Percentiles rank a stretch among this genome's conserved stretches.
phyloP scores from a whole-genome alignment of 2,888 invertebrate species.

The Dryococelus australis region DNA sequence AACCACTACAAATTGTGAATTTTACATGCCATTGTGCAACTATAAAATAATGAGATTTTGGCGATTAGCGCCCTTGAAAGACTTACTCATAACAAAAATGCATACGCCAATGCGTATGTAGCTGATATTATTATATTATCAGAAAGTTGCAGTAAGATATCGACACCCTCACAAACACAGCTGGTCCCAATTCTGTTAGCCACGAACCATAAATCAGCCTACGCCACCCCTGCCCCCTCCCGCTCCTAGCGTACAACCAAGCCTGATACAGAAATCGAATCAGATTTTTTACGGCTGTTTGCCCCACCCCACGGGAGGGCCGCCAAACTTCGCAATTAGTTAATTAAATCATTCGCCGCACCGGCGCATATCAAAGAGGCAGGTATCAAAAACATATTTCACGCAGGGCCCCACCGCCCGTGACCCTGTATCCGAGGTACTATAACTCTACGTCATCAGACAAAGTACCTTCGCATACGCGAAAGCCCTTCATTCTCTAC shows the following conservation, averaged over 20 bases:
- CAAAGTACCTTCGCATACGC: neutral
- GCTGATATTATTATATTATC: too few species aligned
- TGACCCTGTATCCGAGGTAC: neutral
- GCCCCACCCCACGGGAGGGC: neutral
- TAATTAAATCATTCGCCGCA: neutral
- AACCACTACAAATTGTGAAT: too few species aligned
- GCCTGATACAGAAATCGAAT: neutral
- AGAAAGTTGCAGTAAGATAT: too few species aligned
- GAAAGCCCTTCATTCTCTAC: neutral
- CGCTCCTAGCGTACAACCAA: neutral
- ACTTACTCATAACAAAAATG: too few species aligned
- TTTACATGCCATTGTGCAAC: too few species aligned
- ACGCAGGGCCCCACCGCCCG: neutral
- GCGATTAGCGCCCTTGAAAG: too few species aligned
- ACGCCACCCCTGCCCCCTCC: neutral
- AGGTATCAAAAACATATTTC: conserved; percentile 11
- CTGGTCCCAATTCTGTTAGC: neutral
- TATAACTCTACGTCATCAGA: neutral
- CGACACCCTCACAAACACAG: too few species aligned
- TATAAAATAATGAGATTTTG: too few species aligned
- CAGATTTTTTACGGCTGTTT: neutral
- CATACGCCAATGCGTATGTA: too few species aligned
- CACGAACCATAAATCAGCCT: neutral
- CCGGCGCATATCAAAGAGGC: neutral
- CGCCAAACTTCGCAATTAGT: neutral